phyloP scores from a whole-genome alignment of 2,113 vertebrate genomes.

The Copsychus sechellarum region DNA sequence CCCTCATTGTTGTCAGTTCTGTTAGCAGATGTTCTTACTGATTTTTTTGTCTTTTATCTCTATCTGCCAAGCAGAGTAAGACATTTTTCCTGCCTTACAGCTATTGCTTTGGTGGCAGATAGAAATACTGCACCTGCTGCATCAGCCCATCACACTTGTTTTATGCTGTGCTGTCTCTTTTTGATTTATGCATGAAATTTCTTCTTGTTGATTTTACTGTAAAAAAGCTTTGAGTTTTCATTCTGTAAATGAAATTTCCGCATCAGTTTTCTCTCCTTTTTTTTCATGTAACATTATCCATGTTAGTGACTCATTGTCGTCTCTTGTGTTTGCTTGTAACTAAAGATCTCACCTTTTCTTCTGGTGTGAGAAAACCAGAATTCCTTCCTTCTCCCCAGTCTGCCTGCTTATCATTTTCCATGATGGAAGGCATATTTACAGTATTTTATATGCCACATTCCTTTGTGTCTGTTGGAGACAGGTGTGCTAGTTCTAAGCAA shows the following conservation, averaged over 20 bases:
- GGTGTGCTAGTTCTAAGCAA: background rate
- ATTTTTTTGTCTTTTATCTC: background rate
- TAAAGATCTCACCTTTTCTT: background rate
- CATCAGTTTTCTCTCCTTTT: background rate
- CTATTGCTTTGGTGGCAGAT: background rate
- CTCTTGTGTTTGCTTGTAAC: background rate
- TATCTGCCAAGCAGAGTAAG: background rate
- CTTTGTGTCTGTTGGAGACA: background rate
- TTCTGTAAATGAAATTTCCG: background rate
- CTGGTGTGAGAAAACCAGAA: background rate
- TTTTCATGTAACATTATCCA: background rate
- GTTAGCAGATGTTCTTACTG: background rate
- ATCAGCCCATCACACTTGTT: background rate
- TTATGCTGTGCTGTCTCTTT: background rate
- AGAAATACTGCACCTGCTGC: background rate
- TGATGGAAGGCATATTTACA: background rate
- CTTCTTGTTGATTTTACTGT: background rate
- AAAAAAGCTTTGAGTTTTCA: background rate
- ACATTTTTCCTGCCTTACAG: background rate
- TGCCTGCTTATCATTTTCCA: background rate
- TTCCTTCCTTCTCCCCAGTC: background rate
- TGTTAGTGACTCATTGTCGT: background rate
- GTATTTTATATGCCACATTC: background rate
- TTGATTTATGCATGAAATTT: background rate
- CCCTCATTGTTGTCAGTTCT: background rate